These are phyloP conservation scores for Luperina testacea DNA, from an alignment of 2,888 invertebrate species.

Conservation along the genomic window DNA sequence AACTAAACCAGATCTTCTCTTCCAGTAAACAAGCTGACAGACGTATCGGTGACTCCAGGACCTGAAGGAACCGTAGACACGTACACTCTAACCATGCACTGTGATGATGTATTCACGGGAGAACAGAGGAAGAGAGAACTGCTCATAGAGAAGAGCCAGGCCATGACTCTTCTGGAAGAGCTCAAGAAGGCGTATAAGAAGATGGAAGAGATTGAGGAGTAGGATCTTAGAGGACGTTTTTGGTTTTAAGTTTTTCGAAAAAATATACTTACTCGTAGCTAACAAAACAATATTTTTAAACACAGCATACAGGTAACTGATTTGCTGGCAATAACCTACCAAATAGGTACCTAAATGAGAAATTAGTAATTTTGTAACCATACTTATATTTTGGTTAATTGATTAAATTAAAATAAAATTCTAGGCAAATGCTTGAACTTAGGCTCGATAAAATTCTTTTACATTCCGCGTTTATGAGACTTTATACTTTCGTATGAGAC, in stretches of 20 bases:
- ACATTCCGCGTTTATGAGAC: constrained; percentile 28
- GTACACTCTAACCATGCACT: constrained; percentile 76
- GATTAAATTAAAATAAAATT: not conserved
- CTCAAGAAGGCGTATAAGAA: constrained; percentile 79
- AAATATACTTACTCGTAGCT: not conserved
- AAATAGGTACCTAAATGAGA: not conserved
- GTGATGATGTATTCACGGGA: constrained; percentile 78
- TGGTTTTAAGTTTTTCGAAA: not conserved
- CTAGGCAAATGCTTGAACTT: not conserved
- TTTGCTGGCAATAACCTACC: not conserved
- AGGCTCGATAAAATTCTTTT: not conserved
- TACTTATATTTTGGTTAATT: not conserved
- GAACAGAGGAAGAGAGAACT: constrained; percentile 76
- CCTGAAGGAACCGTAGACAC: constrained; percentile 80
- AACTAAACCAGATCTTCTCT: constrained; percentile 13
- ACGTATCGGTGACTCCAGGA: constrained; percentile 74
- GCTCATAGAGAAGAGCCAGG: constrained; percentile 79
- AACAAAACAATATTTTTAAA: not conserved
- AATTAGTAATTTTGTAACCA: not conserved
- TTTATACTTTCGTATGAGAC: not conserved
- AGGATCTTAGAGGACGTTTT: not conserved
- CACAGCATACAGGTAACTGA: not conserved
- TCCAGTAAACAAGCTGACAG: constrained; percentile 84
- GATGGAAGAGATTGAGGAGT: constrained; percentile 77
- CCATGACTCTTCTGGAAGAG: constrained; percentile 75